A percentile compares a stretch with the other conserved stretches of the same genome.
Evolutionary conservation across 2,113 vertebrate species (phyloP).

Genomic region (Callionymus lyra): DNA sequence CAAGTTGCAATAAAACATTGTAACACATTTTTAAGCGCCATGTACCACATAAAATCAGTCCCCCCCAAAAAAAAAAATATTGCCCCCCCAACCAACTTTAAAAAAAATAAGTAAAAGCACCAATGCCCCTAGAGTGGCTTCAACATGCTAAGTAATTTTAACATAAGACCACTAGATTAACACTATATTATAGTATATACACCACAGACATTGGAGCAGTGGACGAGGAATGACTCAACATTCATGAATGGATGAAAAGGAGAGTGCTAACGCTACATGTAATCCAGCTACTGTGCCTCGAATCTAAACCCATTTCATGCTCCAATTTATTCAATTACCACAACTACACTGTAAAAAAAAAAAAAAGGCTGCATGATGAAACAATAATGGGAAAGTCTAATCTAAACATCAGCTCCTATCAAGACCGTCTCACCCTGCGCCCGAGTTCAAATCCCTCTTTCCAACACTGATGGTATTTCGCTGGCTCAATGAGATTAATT

Average conservation of each 20-base stretch:
- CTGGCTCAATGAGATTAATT: conserved; percentile 56
- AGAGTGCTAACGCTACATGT: conserved; percentile 17
- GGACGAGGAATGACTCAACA: no score
- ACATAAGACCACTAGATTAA: no score
- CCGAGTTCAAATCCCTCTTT: conserved; percentile 40
- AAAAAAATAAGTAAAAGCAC: no score
- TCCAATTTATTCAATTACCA: conserved; percentile 38
- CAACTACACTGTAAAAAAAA: conserved; percentile 38
- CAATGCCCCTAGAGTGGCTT: no score
- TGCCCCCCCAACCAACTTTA: no score
- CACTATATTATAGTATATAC: no score
- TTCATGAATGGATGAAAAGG: conserved; percentile 31
- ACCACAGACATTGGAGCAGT: no score
- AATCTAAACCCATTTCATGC: conserved; percentile 38
- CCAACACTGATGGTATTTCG: conserved; percentile 48
- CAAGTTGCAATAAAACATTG: no score
- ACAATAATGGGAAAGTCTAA: conserved; percentile 40
- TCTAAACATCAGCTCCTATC: conserved; percentile 46
- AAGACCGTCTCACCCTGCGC: conserved; percentile 30
- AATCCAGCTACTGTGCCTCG: conserved; percentile 26
- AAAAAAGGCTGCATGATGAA: conserved; percentile 35
- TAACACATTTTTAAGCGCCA: no score
- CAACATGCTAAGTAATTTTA: no score
- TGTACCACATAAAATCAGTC: no score
- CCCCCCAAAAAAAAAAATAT: no score